Evolutionary conservation across 2,888 invertebrate species (phyloP), one percentile per base, ranked within the genome.

Genomic region (Syrista parreyssii): DNA sequence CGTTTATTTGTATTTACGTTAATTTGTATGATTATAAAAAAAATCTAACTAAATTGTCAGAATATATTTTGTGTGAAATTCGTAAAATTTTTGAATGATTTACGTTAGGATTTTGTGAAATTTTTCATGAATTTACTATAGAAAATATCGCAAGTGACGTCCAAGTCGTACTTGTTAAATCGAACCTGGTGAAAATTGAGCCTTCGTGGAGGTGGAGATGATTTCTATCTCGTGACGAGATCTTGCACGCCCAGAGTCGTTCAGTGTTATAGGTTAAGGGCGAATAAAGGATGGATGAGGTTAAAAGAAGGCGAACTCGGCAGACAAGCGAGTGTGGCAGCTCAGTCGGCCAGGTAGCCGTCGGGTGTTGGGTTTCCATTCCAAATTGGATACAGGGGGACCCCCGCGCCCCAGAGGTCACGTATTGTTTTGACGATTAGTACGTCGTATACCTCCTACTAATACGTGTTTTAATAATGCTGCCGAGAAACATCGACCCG

Each of bases 361-460:
- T 34, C 74, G 68, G 76, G 78, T 79, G 73, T 81, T 73, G 74
- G 75, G 73, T 80, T 83, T 82, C 31, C 82, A 76, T 78, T 31
- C 71, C 74, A 83, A 82, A 84, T 84, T 82, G 79, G 79, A 80
- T 73, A 79, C 75, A 78, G 84, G 81, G 81, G 80, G 79, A 79
- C 81, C 83, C 6, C 55, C 55, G 12, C 36, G 12, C 4, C 0
- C 30, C 31, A 81, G 77, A 81, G 83, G 83, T 84, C 84, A 79
- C 75, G 82, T 79, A 84, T 83, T 85, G 82, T 84, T 85, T 85
- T 82, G 85, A 83, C 82, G 83, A 85, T 86, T 85, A 86, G 83
- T 84, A 79, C 82, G 79, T 83, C 83, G 83, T 84, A 83, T 80
- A 82, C 78, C 23, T 76, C 77, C 76, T 76, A 82, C 81, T 85